These are phyloP conservation scores for Hypotaenidia philippensis DNA, from an alignment of 2,797 vertebrate species.

Conservation along the genomic window DNA sequence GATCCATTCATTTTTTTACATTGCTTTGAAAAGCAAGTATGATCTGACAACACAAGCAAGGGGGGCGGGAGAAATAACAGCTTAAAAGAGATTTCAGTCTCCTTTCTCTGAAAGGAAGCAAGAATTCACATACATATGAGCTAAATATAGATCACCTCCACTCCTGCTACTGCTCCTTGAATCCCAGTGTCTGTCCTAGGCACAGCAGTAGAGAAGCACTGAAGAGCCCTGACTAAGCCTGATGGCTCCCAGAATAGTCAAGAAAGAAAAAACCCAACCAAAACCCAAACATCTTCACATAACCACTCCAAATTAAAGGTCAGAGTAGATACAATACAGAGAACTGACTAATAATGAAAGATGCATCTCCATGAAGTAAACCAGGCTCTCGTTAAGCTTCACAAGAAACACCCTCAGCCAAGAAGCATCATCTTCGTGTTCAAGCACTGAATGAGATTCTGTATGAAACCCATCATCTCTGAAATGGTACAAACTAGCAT, in stretches of 20 bases:
- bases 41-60: neutral
- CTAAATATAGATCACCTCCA: conserved; percentile 10
- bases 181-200: neutral
- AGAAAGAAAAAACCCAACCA: neutral
- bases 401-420: neutral
- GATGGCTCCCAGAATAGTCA: neutral
- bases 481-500: neutral
- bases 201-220: neutral
- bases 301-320: neutral
- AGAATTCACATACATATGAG: neutral
- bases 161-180: neutral
- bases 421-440: neutral
- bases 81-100: conserved; percentile 12
- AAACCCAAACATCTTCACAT: neutral
- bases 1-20: conserved; percentile 4
- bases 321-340: neutral
- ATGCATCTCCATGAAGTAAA: neutral
- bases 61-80: neutral
- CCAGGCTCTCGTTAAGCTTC: neutral
- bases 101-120: neutral
- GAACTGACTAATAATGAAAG: neutral
- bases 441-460: neutral
- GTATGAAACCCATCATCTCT: neutral
- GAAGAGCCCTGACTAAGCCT: neutral
- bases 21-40: neutral